These are phyloP conservation scores for Thysanoteuthis rhombus DNA, from an alignment of 2,888 invertebrate species.

Conservation along the genomic window DNA sequence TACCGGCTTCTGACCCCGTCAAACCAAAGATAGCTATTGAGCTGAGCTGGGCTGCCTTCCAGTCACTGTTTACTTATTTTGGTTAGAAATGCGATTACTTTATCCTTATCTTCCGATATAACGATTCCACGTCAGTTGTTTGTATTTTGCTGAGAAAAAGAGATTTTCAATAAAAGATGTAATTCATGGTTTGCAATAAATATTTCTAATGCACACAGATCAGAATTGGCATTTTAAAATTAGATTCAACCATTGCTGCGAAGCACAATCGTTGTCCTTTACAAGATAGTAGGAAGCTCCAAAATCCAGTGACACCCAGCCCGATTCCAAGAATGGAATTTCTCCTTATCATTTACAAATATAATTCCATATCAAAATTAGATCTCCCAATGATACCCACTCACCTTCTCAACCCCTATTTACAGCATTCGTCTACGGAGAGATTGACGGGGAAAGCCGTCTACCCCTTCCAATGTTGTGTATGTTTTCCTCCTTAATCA, in stretches of 20 bases:
- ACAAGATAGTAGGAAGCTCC: neutral
- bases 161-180: neutral
- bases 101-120: neutral
- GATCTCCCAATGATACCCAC: no score
- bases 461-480: no score
- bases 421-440: no score
- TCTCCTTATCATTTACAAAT: neutral
- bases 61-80: neutral
- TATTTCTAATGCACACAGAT: neutral
- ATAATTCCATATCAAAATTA: neutral
- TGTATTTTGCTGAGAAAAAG: neutral
- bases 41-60: no score
- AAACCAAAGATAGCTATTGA: no score
- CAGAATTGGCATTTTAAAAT: neutral
- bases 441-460: no score
- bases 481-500: no score
- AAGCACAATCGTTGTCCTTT: neutral
- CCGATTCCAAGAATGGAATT: neutral
- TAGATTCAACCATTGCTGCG: no score
- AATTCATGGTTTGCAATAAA: neutral
- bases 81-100: neutral
- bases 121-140: neutral
- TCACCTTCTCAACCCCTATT: no score
- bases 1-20: no score
- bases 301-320: neutral